phyloP scores from a whole-genome alignment of 2,797 vertebrate species.

The Gymnoscopelus braueri region DNA sequence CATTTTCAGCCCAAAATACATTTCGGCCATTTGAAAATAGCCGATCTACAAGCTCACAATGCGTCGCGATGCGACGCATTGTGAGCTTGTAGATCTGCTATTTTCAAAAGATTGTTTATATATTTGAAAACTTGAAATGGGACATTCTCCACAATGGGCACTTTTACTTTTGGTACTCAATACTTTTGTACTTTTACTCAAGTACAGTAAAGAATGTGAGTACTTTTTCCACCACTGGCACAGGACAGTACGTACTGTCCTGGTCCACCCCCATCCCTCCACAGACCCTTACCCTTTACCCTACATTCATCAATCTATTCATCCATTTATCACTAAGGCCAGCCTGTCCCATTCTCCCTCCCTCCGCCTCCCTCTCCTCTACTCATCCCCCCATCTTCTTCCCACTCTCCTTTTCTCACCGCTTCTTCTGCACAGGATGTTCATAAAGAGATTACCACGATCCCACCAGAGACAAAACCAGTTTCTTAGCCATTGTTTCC shows the following conservation, averaged over 20 bases:
- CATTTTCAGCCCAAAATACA: no score
- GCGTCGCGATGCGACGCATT: no score
- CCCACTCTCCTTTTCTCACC: constrained; percentile 43
- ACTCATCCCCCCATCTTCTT: constrained; percentile 32
- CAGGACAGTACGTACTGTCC: background rate
- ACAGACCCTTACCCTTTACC: background rate
- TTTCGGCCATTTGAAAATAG: no score
- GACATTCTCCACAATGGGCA: no score
- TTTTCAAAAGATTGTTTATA: no score
- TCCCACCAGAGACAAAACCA: constrained; percentile 20
- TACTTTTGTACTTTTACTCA: no score
- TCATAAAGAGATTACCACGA: constrained; percentile 75
- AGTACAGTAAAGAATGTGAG: no score
- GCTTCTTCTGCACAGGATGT: constrained; percentile 58
- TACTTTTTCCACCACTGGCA: no score
- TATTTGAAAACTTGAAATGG: no score
- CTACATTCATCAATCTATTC: background rate
- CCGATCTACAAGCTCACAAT: no score
- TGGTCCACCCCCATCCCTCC: background rate
- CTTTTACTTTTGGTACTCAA: no score
- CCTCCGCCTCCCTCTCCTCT: background rate
- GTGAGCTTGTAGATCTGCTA: no score
- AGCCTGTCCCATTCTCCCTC: background rate
- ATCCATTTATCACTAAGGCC: background rate
- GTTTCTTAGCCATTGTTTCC: background rate